These are phyloP conservation scores for Lophotriccus pileatus DNA, from an alignment of 2,797 vertebrate species.

Conservation along the genomic window DNA sequence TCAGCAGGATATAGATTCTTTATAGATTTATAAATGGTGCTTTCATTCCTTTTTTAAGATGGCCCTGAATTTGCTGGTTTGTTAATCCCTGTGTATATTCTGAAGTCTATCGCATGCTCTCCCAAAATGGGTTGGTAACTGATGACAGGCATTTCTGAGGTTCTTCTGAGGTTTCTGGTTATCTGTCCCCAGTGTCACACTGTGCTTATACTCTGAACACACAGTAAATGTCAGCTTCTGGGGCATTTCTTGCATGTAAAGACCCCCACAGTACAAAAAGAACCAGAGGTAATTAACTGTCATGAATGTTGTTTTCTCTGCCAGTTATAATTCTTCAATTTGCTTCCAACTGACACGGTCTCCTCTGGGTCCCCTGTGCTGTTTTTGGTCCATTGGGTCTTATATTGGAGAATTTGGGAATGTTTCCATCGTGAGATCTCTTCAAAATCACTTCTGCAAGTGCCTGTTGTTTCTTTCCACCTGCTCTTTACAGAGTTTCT, in stretches of 20 bases:
- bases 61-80: not conserved
- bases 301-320: not conserved
- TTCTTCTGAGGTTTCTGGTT: not conserved
- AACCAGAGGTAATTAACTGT: not conserved
- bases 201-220: too few species aligned
- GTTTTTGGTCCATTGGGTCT: not conserved
- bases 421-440: accelerated
- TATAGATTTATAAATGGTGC: not conserved
- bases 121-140: not conserved
- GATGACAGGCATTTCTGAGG: not conserved
- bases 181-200: not conserved
- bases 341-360: not conserved
- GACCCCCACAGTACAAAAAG: not conserved
- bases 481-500: not conserved
- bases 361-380: not conserved
- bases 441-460: not conserved
- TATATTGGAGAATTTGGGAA: not conserved
- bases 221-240: not conserved
- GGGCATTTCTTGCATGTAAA: not conserved
- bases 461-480: not conserved
- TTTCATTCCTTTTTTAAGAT: not conserved
- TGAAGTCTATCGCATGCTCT: not conserved
- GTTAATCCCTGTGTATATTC: not conserved
- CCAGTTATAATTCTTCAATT: not conserved
- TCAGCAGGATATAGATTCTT: not conserved